Base-by-base conservation (phyloP, 2,888 invertebrate genomes). In the Megastigmus dorsalis region DNA sequence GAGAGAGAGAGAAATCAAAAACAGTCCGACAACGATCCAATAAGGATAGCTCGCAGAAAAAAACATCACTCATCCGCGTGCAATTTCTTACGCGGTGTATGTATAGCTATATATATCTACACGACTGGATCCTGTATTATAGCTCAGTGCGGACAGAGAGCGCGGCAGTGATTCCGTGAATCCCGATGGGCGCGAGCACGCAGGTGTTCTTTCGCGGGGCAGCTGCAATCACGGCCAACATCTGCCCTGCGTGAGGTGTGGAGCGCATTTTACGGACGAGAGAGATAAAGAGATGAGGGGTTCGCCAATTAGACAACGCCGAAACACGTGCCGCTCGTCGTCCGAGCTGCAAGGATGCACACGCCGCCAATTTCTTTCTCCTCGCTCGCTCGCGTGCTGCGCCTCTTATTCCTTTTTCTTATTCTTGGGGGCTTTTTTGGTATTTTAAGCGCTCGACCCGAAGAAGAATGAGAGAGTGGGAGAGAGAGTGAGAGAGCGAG, bases 161-260 rank as follows among this genome's bases (percentile, higher is more conserved):
- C 45, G 43, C 60, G 54, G 79, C 84, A 81, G 79, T 82, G 85
- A 84, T 85, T 84, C 79, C 79, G 79, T 80, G 78, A 79, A 82
- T 81, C 79, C 77, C 78, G 79, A 82, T 81, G 79, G 79, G 50
- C 18, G 9, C 20, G 30, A 38, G 18, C 20, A n/a, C 23, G 89
- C 88, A 78, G 90, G 89, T 79, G 88, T 87, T 69, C 89, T 77
- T 23, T 66, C 18, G 30, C 18, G 52, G 70, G 80, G 82, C 86
- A 86, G 86, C 86, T 85, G 85, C 84, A 85, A 86, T 85, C 85
- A 85, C 84, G 82, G 81, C 84, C 81, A 80, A 82, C 86, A 86
- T 84, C 85, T 86, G 86, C 84, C 82, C 28, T 10, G n/a, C 57
- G 43, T 28, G 80, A 72, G 75, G 79, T 79, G 78, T 80, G 76